Percentiles rank a stretch among this genome's conserved stretches.
Conservation (phyloP, 1,140 invertebrate species). For the Acromyrmex charruanus region DNA sequence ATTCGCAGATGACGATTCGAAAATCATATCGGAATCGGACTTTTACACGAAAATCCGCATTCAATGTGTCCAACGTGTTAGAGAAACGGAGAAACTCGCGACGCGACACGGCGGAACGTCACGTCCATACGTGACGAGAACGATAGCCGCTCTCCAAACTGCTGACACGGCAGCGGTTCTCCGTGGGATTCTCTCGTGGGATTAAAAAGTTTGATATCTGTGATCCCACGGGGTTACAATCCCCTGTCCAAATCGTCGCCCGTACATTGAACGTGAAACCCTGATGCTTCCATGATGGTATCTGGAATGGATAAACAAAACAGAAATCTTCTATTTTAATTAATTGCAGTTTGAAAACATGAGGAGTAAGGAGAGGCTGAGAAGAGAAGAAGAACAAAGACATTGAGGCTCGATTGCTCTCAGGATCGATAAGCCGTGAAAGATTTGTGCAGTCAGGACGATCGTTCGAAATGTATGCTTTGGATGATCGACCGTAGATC, state of each 20-base stretch:
- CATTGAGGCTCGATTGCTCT: not conserved
- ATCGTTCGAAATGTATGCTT: conserved; percentile 5
- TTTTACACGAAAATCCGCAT: conserved; percentile 4
- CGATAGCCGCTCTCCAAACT: conserved; percentile 44
- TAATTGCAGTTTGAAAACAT: conserved; percentile 39
- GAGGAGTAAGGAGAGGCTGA: not conserved
- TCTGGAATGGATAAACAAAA: not conserved
- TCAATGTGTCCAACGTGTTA: not conserved
- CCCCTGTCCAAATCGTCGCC: not conserved
- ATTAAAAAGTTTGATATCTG: conserved; percentile 53
- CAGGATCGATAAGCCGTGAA: not conserved
- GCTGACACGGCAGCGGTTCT: conserved; percentile 8
- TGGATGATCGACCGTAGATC: not conserved
- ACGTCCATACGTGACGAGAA: conserved; percentile 53
- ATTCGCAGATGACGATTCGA: conserved; percentile 4
- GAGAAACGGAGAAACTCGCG: conserved; percentile 27
- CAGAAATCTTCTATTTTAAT: conserved; percentile 19
- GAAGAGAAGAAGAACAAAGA: not conserved
- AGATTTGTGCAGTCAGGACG: conserved; percentile 3
- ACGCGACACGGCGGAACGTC: conserved; percentile 14
- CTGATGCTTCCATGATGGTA: not conserved
- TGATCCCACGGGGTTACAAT: not conserved
- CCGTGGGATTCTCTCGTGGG: conserved; percentile 16
- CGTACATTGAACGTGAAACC: not conserved
- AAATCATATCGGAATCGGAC: conserved; percentile 39